phyloP scores from a whole-genome alignment of 2,113 vertebrate genomes.

The Tychaedon coryphoeus region DNA sequence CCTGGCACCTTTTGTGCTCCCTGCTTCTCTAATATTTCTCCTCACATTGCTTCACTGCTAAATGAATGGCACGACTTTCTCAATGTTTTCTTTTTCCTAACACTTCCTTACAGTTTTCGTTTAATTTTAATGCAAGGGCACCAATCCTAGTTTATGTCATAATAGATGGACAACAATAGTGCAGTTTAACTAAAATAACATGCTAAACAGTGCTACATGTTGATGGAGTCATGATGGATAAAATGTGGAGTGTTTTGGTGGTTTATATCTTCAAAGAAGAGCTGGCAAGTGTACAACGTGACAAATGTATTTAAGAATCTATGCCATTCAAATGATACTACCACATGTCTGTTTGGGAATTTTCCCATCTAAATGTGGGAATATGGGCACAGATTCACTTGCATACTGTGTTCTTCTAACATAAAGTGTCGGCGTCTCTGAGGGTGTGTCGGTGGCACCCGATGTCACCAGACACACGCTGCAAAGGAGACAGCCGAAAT shows the following conservation, averaged over 20 bases:
- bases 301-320: slow-evolving; percentile 72
- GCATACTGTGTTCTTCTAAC: slow-evolving; percentile 64
- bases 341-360: slow-evolving; percentile 72
- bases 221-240: slow-evolving; percentile 41
- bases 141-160: slow-evolving; percentile 52
- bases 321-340: slow-evolving; percentile 60
- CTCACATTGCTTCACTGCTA: neutral
- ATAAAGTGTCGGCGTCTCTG: slow-evolving; percentile 39
- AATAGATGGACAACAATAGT: slow-evolving; percentile 46
- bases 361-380: slow-evolving; percentile 62
- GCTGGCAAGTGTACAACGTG: slow-evolving; percentile 58
- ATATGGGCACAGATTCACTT: slow-evolving; percentile 62
- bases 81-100: neutral
- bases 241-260: slow-evolving; percentile 61
- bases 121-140: slow-evolving; percentile 38
- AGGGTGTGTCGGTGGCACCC: slow-evolving; percentile 36
- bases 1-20: neutral
- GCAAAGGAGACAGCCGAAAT: slow-evolving; percentile 41
- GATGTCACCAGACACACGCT: slow-evolving; percentile 34
- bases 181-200: slow-evolving; percentile 61
- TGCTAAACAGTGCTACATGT: slow-evolving; percentile 46
- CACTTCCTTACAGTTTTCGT: slow-evolving; percentile 4
- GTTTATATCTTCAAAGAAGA: slow-evolving; percentile 67
- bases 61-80: neutral
- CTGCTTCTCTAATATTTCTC: neutral